phyloP scores from a whole-genome alignment of 2,113 vertebrate species.

The Pelvicachromis taeniatus region DNA sequence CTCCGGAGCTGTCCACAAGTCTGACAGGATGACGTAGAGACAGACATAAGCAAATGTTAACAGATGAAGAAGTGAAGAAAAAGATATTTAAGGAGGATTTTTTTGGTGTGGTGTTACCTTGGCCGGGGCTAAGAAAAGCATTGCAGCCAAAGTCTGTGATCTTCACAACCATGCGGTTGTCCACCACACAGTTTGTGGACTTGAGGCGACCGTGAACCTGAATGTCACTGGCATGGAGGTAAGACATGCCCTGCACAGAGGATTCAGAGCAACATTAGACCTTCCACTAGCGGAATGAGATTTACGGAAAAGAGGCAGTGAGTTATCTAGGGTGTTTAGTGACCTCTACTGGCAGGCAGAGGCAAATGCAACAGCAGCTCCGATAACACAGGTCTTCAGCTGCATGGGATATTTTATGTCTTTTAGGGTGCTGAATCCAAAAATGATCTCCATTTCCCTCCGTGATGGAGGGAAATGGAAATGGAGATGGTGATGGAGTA shows the following conservation, averaged over 20 bases:
- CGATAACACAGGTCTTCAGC: background rate
- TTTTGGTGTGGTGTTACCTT: constrained; percentile 69
- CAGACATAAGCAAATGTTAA: background rate
- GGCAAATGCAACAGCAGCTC: background rate
- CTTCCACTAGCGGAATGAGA: background rate
- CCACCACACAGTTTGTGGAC: constrained; percentile 95
- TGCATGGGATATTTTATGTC: background rate
- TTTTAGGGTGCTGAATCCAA: background rate
- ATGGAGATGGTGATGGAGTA: too few species aligned
- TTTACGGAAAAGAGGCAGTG: background rate
- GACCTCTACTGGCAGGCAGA: background rate
- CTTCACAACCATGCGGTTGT: constrained; percentile 97
- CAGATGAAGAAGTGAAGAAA: background rate
- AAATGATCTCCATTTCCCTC: background rate
- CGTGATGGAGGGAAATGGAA: too few species aligned
- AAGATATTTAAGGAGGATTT: background rate
- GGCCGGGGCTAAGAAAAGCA: constrained; percentile 80
- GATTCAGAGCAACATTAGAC: background rate
- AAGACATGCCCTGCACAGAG: constrained; percentile 89
- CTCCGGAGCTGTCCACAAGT: constrained; percentile 93
- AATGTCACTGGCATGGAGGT: constrained; percentile 90
- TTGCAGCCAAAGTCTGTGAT: constrained; percentile 96
- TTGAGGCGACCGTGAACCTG: constrained; percentile 94
- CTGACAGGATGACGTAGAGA: constrained; percentile 56
- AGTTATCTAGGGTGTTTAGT: background rate